Evolutionary conservation across 2,888 invertebrate genomes (phyloP).

Genomic region (Orchestes rusci): DNA sequence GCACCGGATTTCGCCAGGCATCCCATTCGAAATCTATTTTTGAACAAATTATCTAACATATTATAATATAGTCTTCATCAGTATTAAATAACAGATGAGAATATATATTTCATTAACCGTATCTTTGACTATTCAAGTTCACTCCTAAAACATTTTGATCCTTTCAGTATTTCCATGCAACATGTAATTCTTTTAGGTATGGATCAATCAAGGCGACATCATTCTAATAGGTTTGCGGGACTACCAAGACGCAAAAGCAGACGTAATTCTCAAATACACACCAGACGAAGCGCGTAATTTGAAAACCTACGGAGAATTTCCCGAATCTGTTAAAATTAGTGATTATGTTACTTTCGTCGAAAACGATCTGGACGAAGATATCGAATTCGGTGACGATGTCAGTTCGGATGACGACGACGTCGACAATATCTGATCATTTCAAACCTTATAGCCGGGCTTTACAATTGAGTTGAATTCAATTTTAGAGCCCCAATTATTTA

Average conservation of each 20-base stretch:
- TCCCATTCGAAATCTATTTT: too few species aligned
- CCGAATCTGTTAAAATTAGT: slow-evolving; percentile 95
- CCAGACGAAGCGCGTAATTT: slow-evolving; percentile 98
- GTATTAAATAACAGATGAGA: too few species aligned
- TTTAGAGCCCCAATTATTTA: too few species aligned
- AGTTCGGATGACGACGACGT: slow-evolving; percentile 73
- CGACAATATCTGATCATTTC: slow-evolving; percentile 36
- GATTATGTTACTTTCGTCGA: slow-evolving; percentile 93
- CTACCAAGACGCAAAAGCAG: slow-evolving; percentile 96
- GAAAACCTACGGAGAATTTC: slow-evolving; percentile 98
- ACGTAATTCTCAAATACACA: slow-evolving; percentile 98
- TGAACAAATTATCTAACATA: too few species aligned
- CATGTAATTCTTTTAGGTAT: slow-evolving; percentile 56
- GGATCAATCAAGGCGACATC: slow-evolving; percentile 99
- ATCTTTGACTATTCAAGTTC: too few species aligned
- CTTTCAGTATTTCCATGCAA: too few species aligned
- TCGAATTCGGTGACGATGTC: slow-evolving; percentile 93
- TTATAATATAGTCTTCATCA: too few species aligned
- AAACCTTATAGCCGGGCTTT: too few species aligned
- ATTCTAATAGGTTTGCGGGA: slow-evolving; percentile 96
- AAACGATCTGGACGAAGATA: slow-evolving; percentile 92
- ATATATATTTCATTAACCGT: not conserved
- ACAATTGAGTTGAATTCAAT: too few species aligned
- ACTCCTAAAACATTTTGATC: too few species aligned
- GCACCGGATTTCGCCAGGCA: too few species aligned